These are phyloP conservation scores for Neelides folsomi DNA, from an alignment of 2,888 invertebrate species.

Conservation along the genomic window DNA sequence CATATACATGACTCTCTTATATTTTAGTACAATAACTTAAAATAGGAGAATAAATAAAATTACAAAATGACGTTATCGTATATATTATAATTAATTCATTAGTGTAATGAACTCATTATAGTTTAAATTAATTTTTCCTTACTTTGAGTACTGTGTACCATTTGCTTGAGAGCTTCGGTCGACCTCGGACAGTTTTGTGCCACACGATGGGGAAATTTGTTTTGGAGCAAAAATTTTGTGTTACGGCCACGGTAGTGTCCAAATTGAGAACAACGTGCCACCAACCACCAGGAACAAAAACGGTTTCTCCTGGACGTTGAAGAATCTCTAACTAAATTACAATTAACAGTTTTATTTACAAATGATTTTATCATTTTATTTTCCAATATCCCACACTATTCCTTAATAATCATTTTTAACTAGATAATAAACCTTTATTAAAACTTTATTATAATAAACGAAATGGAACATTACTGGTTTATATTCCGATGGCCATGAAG, in stretches of 20 bases:
- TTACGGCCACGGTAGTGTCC: slow-evolving; percentile 90
- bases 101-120: not conserved
- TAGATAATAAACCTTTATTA: no score
- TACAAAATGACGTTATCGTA: no score
- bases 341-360: no score
- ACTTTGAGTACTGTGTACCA: slow-evolving; percentile 55
- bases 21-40: no score
- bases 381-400: no score
- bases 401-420: no score
- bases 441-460: not conserved
- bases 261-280: slow-evolving; percentile 99
- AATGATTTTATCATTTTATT: no score
- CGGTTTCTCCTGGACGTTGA: slow-evolving; percentile 91
- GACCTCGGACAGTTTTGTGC: slow-evolving; percentile 91
- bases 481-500: slow-evolving; percentile 81
- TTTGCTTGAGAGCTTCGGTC: slow-evolving; percentile 88
- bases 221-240: slow-evolving; percentile 92
- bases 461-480: slow-evolving; percentile 53
- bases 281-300: slow-evolving; percentile 98
- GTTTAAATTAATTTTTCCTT: slow-evolving; percentile 11
- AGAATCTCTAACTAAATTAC: slow-evolving; percentile 66
- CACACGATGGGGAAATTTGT: slow-evolving; percentile 96
- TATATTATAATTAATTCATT: no score
- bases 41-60: no score
- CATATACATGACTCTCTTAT: no score